These are phyloP conservation scores for Liolophura sinensis DNA, from an alignment of 1,140 invertebrate genomes.

Conservation along the genomic window DNA sequence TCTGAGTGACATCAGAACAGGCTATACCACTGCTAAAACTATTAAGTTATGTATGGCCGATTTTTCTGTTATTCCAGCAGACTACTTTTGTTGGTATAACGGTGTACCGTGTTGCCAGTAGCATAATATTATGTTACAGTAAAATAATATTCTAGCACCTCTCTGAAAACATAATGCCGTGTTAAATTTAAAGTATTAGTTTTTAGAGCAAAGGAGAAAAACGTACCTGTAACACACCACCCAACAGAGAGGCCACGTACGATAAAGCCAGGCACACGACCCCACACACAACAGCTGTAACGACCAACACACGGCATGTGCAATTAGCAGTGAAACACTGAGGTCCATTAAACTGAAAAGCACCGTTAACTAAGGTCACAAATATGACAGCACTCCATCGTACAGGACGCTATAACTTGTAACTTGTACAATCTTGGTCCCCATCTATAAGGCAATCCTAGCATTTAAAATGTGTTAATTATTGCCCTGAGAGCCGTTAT, in stretches of 20 bases:
- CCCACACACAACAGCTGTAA: constrained; percentile 4
- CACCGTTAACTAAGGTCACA: no score
- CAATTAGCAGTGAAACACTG: not conserved
- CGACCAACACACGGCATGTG: not conserved
- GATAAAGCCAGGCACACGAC: not conserved
- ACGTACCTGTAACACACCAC: constrained; percentile 60
- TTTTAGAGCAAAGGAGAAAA: not conserved
- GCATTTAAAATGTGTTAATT: no score
- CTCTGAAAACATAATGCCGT: not conserved
- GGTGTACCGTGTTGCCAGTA: not conserved
- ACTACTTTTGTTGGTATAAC: not conserved
- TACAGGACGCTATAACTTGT: no score
- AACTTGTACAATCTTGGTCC: no score
- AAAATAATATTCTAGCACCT: no score
- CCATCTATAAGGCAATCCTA: no score
- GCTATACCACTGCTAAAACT: no score
- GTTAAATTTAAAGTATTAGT: not conserved
- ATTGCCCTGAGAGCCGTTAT: no score
- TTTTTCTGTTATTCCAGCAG: not conserved
- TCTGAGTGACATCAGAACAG: no score
- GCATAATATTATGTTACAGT: no score
- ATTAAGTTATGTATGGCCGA: constrained; percentile 3
- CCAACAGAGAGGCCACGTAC: not conserved
- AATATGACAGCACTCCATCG: no score
- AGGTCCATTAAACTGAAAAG: not conserved